Evolutionary conservation across 2,113 vertebrate genomes (phyloP), one percentile per base, ranked within the genome.

Genomic region (Pterocles burchelli): DNA sequence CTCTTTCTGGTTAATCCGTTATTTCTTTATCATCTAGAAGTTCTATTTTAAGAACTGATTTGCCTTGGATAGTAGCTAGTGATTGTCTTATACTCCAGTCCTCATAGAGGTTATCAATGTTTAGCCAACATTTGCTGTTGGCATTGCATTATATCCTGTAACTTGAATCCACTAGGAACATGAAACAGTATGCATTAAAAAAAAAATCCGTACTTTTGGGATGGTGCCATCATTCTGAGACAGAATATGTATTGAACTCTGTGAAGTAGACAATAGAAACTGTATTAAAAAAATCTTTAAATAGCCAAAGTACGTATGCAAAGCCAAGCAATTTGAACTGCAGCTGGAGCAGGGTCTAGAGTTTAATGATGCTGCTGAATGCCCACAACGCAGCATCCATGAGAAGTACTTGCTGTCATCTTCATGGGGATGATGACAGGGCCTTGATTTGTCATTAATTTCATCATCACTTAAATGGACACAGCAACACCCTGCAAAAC

Each of bases 371-470:
- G 5, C 49, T 88, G n/a, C 49, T 85, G 61, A 88, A 76, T 70
- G 15, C 16, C 5, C 6, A 26, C 1, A 1, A 17, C 48, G 41
- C 28, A 68, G 31, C 14, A 36, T 58, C 33, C 4, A 1, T 34
- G 51, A 91, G 33, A 88, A 36, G 24, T 33, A 19, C 38, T 73
- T 90, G 20, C 33, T 75, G 10, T 68, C 8, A 66, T 62, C 52
- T 62, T 41, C 13, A 24, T 21, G 13, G 80, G 26, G n/a, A 43
- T 92, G 36, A n/a, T 68, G 62, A 49, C 10, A 28, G 78, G 76
- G n/a, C 22, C 26, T 95, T 24, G 59, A 13, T 72, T 83, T 6
- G 20, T 65, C 31, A 6, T 17, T 1, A 48, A 13, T 80, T 66
- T 90, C 3, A 18, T 70, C 17, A 84, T 28, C 4, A 10, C 22